A percentile compares a stretch with the other conserved stretches of the same genome.
Conservation (phyloP, 2,797 vertebrate genomes). For the Semaprochilodus insignis region DNA sequence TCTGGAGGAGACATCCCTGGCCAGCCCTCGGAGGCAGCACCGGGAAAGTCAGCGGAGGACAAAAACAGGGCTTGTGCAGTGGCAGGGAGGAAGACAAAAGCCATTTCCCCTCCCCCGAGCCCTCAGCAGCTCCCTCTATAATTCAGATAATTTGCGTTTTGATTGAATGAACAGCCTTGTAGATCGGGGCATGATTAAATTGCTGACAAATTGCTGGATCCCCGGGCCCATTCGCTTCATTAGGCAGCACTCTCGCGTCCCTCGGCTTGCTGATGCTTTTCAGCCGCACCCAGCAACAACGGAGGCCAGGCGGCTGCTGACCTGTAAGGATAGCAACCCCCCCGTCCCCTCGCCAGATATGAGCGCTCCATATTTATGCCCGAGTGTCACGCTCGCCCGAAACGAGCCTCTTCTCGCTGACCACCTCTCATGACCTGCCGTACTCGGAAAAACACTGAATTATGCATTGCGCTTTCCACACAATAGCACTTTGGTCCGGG, state of each 20-base stretch:
- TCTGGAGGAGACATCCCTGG: neutral
- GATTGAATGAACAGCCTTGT: conserved; percentile 55
- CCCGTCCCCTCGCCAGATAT: neutral
- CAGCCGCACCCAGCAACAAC: conserved; percentile 14
- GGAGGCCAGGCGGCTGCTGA: conserved; percentile 4
- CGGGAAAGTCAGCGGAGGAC: conserved; percentile 32
- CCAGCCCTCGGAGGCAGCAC: neutral
- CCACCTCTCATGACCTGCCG: conserved; percentile 27
- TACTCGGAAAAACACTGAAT: conserved; percentile 36
- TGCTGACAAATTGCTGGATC: conserved; percentile 53
- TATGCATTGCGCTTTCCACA: conserved; percentile 32
- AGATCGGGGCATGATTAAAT: conserved; percentile 53
- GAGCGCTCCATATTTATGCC: conserved; percentile 15
- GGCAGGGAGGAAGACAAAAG: conserved; percentile 34
- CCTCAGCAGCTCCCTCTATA: conserved; percentile 41
- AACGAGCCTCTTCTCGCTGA: conserved; percentile 8
- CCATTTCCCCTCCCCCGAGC: conserved; percentile 35
- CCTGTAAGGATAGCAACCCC: conserved; percentile 6
- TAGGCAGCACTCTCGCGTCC: conserved; percentile 11
- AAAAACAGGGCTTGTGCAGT: conserved; percentile 20
- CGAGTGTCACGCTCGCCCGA: neutral
- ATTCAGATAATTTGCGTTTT: conserved; percentile 54
- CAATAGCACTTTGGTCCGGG: conserved; percentile 5
- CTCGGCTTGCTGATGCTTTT: neutral
- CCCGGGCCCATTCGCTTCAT: conserved; percentile 34